Percentiles rank a stretch among this genome's conserved stretches.
Evolutionary conservation across 92 coral and sea anemone species (phyloP).

Genomic region (Porites divaricata): DNA sequence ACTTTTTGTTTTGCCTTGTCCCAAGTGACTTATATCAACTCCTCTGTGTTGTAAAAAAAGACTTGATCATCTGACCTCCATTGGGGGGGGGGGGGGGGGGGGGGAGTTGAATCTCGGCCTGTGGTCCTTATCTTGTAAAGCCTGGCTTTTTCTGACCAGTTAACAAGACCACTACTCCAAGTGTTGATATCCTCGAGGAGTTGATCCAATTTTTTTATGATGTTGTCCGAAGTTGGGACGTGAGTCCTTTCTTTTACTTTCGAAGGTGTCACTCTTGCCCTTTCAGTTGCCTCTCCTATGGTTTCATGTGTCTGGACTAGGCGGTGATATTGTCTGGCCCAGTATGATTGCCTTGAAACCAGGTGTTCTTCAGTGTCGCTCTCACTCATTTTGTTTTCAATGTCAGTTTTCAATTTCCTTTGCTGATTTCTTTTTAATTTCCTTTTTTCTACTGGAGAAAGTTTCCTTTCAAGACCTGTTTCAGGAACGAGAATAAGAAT

Average conservation of each 20-base stretch:
- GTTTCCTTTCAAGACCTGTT: slow-evolving; percentile 37
- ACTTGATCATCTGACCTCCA: slow-evolving; percentile 36
- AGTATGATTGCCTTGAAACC: slow-evolving; percentile 32
- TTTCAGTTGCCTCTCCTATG: slow-evolving; percentile 32
- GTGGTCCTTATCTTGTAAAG: slow-evolving; percentile 18
- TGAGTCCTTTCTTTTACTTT: slow-evolving; percentile 30
- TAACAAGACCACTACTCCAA: neutral
- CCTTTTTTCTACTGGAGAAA: slow-evolving; percentile 38
- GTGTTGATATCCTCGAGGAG: neutral
- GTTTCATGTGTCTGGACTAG: slow-evolving; percentile 57
- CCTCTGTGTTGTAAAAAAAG: slow-evolving; percentile 14
- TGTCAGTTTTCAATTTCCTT: slow-evolving; percentile 28
- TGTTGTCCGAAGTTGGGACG: slow-evolving; percentile 19
- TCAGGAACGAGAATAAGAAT: slow-evolving; percentile 46
- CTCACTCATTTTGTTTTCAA: slow-evolving; percentile 21
- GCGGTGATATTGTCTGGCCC: slow-evolving; percentile 26
- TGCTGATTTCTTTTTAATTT: slow-evolving; percentile 24
- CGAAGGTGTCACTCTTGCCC: slow-evolving; percentile 33
- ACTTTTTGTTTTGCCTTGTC: neutral
- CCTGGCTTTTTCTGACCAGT: slow-evolving; percentile 53
- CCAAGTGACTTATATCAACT: slow-evolving; percentile 27
- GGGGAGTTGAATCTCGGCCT: slow-evolving; percentile 10
- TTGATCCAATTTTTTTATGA: slow-evolving; percentile 14
- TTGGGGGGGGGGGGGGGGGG: too few relatives aligned
- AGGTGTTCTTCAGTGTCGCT: slow-evolving; percentile 24